phyloP scores from a whole-genome alignment of 2,797 vertebrate genomes.

The Tenualosa ilisha region DNA sequence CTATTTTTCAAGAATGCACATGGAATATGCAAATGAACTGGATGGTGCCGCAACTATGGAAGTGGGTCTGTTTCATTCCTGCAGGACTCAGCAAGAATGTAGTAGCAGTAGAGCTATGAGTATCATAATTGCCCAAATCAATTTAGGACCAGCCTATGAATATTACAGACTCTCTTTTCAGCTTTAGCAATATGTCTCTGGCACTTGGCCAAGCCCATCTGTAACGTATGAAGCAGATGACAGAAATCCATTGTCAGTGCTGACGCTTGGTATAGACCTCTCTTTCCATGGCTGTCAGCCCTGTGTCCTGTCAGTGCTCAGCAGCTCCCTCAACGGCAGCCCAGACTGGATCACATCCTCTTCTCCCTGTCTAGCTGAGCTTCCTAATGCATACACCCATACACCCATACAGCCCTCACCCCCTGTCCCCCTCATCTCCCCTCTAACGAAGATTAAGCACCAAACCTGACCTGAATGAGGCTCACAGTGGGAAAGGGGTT shows the following conservation, averaged over 20 bases:
- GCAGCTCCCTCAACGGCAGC: background rate
- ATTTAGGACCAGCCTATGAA: background rate
- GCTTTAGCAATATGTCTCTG: slow-evolving; percentile 11
- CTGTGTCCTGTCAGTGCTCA: background rate
- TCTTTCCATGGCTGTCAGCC: background rate
- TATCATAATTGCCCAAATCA: background rate
- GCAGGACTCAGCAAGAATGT: background rate
- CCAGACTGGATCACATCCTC: background rate
- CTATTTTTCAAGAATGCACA: too few relatives aligned
- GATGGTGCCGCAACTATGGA: background rate
- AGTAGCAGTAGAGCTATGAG: background rate
- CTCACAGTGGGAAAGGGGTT: background rate
- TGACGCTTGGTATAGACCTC: background rate
- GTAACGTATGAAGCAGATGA: background rate
- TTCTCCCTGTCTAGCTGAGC: background rate
- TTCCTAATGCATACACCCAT: background rate
- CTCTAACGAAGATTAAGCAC: background rate
- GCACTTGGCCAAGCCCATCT: background rate
- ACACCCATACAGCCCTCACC: background rate
- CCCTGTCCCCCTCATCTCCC: background rate
- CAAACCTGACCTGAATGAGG: background rate
- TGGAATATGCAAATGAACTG: too few relatives aligned
- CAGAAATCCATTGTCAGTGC: background rate
- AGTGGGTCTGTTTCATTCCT: background rate
- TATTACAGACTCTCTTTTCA: background rate